A percentile compares a stretch with the other conserved stretches of the same genome.
Conservation (phyloP, 2,797 vertebrate genomes). For the Lacerta agilis region DNA sequence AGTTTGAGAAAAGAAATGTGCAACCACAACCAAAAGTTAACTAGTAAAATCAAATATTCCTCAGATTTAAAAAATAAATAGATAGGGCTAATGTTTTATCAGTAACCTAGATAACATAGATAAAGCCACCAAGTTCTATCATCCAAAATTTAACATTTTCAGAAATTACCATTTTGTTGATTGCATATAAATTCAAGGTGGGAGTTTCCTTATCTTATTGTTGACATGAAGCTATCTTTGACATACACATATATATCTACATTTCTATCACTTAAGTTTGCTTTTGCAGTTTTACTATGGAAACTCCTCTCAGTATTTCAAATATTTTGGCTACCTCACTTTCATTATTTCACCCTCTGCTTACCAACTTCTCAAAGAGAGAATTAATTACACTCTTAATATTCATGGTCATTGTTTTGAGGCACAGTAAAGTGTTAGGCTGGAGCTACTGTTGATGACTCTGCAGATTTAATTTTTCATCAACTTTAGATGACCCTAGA, state of each 20-base stretch:
- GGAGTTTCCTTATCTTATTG: rapidly evolving
- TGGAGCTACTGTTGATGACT: neutral
- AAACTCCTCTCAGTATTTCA: neutral
- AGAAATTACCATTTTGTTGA: neutral
- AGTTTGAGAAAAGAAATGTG: neutral
- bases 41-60: neutral
- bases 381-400: neutral
- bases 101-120: neutral
- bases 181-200: neutral
- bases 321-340: neutral
- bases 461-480: neutral
- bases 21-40: neutral
- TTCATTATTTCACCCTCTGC: neutral
- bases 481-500: conserved; percentile 48
- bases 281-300: neutral
- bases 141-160: neutral
- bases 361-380: conserved; percentile 4
- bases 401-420: neutral
- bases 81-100: neutral
- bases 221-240: neutral
- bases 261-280: neutral
- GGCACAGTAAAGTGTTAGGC: neutral
- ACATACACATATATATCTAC: neutral
- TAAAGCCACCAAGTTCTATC: conserved; percentile 5
- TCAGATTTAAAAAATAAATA: neutral